These are phyloP conservation scores for Lacerta viridis DNA, from an alignment of 2,797 vertebrate species.

Conservation along the genomic window DNA sequence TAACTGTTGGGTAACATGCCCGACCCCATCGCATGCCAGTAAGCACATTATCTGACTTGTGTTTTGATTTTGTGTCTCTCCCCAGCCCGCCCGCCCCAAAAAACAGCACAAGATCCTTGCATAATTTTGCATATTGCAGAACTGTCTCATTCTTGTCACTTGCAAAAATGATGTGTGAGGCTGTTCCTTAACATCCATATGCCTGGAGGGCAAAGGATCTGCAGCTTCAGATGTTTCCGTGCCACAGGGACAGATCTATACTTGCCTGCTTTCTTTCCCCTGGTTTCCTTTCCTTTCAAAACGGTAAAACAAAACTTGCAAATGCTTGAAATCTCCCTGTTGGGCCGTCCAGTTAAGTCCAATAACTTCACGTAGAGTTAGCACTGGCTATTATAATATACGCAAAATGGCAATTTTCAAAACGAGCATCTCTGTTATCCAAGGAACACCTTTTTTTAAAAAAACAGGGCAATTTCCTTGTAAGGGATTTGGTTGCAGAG, in stretches of 20 bases:
- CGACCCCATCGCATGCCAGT: not conserved
- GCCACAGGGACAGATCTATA: not conserved
- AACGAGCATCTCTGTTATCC: not conserved
- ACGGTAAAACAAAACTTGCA: not conserved
- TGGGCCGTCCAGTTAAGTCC: not conserved
- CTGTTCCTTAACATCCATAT: not conserved
- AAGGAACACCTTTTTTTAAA: not conserved
- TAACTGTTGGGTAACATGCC: not conserved
- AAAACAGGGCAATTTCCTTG: not conserved
- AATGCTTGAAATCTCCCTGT: not conserved
- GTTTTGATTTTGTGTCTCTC: not conserved
- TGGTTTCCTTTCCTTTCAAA: not conserved
- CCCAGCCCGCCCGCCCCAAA: no score
- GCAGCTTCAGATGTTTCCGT: not conserved
- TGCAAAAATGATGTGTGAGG: not conserved
- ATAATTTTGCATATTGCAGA: not conserved
- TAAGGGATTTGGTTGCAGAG: conserved; percentile 3
- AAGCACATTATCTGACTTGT: not conserved
- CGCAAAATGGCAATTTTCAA: not conserved
- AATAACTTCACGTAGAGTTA: not conserved
- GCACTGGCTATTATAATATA: not conserved
- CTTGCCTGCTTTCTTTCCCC: not conserved
- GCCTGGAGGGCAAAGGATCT: not conserved
- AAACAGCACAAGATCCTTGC: not conserved
- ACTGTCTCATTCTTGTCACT: not conserved